Base-by-base conservation (phyloP, 2,113 vertebrate species). In the Balaenoptera acutorostrata region DNA sequence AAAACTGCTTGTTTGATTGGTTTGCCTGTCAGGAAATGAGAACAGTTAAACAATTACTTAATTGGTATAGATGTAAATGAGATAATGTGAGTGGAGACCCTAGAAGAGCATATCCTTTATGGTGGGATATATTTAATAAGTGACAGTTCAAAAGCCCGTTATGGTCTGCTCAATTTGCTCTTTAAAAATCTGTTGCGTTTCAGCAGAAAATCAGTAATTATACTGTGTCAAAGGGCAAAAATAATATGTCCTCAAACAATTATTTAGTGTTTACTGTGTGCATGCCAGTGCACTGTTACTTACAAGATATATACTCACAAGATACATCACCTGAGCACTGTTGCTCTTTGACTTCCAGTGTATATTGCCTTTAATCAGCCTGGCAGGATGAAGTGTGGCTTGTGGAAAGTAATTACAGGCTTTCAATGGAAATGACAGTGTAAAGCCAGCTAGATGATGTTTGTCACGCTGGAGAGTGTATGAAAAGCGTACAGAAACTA, bases 361-460 rank as follows among this genome's bases (percentile, higher is more conserved):
- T 78, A 55, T 95, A 96, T 96, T 25, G 68, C 93, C 96, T 98
- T 97, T 98, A 97, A 98, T 98, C 97, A 95, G 94, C 96, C 97
- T 98, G 98, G 97, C 92, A 97, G 97, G 36, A 64, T 98, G 90
- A 98, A 98, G 96, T 98, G 97, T 93, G 0, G 88, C 96, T 97
- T 98, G 95, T 96, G 72, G 92, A 96, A 98, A 95, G 98, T 99
- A 98, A 99, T 99, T 99, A 96, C 72, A 92, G 98, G 98, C 98
- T 99, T 98, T 98, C 97, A 97, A 49, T 17, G 85, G 97, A 98
- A 99, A 98, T 98, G 96, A 95, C 90, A 98, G 97, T 91, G 95
- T 98, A 96, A 97, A 89, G 81, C 74, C 89, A 97, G 88, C 98
- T 98, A n/a, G 91, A 98, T 98, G 96, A 92, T 97, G 95, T 98